A percentile compares a stretch with the other conserved stretches of the same genome.
These are phyloP conservation scores for Zalophus californianus DNA, from an alignment of 2,797 vertebrate genomes.

Conservation along the genomic window DNA sequence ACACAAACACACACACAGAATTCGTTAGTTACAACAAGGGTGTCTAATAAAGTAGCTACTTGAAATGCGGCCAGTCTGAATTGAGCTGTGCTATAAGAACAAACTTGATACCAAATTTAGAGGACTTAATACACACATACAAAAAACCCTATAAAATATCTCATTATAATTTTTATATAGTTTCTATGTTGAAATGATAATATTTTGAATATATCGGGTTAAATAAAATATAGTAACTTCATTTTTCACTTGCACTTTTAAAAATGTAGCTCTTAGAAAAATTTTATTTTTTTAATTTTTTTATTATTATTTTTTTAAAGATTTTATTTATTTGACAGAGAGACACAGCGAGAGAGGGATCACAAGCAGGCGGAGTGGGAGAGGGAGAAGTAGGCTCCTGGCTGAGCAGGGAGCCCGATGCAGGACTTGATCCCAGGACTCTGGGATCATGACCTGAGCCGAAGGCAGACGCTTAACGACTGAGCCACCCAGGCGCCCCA, in stretches of 20 bases:
- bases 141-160: not conserved
- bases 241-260: constrained; percentile 6
- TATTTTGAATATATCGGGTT: not conserved
- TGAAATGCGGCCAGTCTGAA: constrained; percentile 9
- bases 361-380: too few relatives aligned
- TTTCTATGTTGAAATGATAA: not conserved
- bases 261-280: not conserved
- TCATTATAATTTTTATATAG: not conserved
- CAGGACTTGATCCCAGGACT: too few relatives aligned
- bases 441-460: too few relatives aligned
- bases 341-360: too few relatives aligned
- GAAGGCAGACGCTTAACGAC: too few relatives aligned
- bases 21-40: not conserved
- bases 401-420: too few relatives aligned
- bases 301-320: too few relatives aligned
- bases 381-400: too few relatives aligned
- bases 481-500: not conserved
- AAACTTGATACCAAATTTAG: not conserved
- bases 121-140: not conserved
- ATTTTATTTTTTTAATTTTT: not conserved
- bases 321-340: too few relatives aligned
- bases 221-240: constrained; percentile 25
- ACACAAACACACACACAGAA: not conserved
- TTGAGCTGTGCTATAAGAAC: not conserved
- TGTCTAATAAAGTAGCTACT: not conserved